Percentiles rank a stretch among this genome's conserved stretches.
Evolutionary conservation across 2,888 invertebrate genomes (phyloP).

Genomic region (Muscina levida): DNA sequence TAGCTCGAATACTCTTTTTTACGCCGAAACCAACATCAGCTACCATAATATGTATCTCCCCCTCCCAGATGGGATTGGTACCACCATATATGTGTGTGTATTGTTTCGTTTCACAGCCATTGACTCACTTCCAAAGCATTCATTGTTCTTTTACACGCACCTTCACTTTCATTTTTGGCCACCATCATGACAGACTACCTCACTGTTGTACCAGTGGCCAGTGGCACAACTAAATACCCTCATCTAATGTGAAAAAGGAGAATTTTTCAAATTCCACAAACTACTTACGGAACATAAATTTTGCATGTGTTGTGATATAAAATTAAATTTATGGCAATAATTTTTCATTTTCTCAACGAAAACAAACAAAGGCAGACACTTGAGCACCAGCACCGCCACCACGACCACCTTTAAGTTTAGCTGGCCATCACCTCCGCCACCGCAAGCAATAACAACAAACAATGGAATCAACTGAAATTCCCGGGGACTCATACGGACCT

Average conservation of each 20-base stretch:
- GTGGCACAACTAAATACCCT: neutral
- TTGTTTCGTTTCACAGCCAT: no score
- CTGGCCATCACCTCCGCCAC: conserved; percentile 27
- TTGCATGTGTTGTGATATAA: conserved; percentile 75
- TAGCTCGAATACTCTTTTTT: no score
- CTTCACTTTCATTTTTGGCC: conserved; percentile 2
- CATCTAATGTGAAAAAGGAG: conserved; percentile 48
- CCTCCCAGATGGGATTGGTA: no score
- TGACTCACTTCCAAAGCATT: no score
- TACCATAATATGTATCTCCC: no score
- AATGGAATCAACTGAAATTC: neutral
- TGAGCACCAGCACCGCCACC: conserved; percentile 12
- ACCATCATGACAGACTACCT: neutral
- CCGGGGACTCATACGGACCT: no score
- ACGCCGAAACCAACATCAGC: no score
- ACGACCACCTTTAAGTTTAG: conserved; percentile 61
- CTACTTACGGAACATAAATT: conserved; percentile 54
- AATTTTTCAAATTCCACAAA: conserved; percentile 50
- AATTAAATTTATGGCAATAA: conserved; percentile 78
- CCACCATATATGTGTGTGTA: no score
- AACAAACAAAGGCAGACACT: conserved; percentile 42
- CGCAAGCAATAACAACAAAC: conserved; percentile 7
- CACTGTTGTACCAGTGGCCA: neutral
- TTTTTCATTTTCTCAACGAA: conserved; percentile 72
- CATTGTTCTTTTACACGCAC: no score